Percentiles rank a stretch among this genome's conserved stretches.
Conservation (phyloP, 2,888 invertebrate species). For the Drosophila macrospina region DNA sequence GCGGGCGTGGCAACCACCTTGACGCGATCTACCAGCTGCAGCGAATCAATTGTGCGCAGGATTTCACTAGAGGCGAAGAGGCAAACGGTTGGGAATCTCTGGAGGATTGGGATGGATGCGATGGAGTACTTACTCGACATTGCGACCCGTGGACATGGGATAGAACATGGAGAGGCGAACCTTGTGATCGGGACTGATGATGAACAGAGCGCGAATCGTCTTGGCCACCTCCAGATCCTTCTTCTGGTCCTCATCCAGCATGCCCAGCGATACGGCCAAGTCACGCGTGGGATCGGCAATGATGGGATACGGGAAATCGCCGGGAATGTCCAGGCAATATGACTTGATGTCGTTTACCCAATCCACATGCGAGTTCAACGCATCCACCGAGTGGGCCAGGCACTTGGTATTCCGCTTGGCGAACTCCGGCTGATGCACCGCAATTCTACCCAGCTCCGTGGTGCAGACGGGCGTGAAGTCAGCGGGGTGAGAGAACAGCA, state of each 20-base stretch:
- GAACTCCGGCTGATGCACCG: slow-evolving; percentile 90
- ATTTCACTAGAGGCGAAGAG: slow-evolving; percentile 88
- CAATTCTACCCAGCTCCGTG: slow-evolving; percentile 92
- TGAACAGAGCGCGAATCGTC: slow-evolving; percentile 91
- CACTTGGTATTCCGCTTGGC: slow-evolving; percentile 90
- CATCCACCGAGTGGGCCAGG: slow-evolving; percentile 92
- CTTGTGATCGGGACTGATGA: slow-evolving; percentile 92
- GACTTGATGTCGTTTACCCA: slow-evolving; percentile 92
- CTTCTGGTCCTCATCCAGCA: slow-evolving; percentile 91
- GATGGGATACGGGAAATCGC: slow-evolving; percentile 92
- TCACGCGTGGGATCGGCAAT: slow-evolving; percentile 91
- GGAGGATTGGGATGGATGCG: neutral
- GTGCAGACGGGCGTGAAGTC: slow-evolving; percentile 97
- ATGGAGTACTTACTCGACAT: slow-evolving; percentile 90
- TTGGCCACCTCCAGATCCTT: slow-evolving; percentile 88
- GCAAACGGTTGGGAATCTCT: neutral
- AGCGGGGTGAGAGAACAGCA: slow-evolving; percentile 94
- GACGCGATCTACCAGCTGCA: slow-evolving; percentile 90
- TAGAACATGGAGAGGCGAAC: slow-evolving; percentile 93
- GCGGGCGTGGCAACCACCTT: slow-evolving; percentile 93
- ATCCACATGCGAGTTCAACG: slow-evolving; percentile 89
- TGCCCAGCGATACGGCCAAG: slow-evolving; percentile 90
- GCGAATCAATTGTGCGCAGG: slow-evolving; percentile 92
- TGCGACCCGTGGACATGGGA: slow-evolving; percentile 94
- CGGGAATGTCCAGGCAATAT: slow-evolving; percentile 89